Evolutionary conservation across 2,888 invertebrate genomes (phyloP), one percentile per base, ranked within the genome.

Genomic region (Ochropacha duplaris): DNA sequence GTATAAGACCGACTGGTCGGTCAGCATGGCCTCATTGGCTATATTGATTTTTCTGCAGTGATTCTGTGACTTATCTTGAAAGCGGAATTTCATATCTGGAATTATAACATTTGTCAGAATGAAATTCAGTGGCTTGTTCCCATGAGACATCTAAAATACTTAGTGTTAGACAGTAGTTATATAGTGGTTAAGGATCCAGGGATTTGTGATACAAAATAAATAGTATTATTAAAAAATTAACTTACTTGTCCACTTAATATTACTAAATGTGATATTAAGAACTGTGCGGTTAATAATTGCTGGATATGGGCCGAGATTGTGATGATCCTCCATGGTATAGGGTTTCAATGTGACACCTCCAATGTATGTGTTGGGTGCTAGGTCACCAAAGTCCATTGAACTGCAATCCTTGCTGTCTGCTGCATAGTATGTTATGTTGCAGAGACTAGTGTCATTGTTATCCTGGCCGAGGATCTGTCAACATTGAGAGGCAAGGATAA

Each of bases 181-280:
- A n/a, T n/a, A n/a, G n/a, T n/a, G n/a, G n/a, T n/a, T n/a, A 6
- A 31, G 8, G 9, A 6, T 9, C 11, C 8, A 6, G 31, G 31
- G 11, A 31, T 31, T 6, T 6, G 9, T 9, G 31, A 31, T 8
- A 31, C 1, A 31, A 31, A 5, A 31, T 1, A 31, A 31, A 2
- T 5, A 54, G 34, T 19, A 39, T 51, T n/a, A n/a, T 54, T 16
- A 50, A 28, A 50, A 22, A 12, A 8, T n/a, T 26, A 44, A 85
- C 91, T 89, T 77, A 92, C 92, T 88, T 70, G 87, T 90, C 92
- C 92, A 92, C 62, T 90, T 90, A 58, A 92, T 92, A 74, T 91
- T 91, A 54, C 81, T 88, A 59, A 92, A 92, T 12, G 89, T 88
- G 22, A 92, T 92, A 66, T 92, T 92, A 2, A 92, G 73, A 1